These are phyloP conservation scores for Aleadryas rufinucha DNA, from an alignment of 2,113 vertebrate genomes.

Conservation along the genomic window DNA sequence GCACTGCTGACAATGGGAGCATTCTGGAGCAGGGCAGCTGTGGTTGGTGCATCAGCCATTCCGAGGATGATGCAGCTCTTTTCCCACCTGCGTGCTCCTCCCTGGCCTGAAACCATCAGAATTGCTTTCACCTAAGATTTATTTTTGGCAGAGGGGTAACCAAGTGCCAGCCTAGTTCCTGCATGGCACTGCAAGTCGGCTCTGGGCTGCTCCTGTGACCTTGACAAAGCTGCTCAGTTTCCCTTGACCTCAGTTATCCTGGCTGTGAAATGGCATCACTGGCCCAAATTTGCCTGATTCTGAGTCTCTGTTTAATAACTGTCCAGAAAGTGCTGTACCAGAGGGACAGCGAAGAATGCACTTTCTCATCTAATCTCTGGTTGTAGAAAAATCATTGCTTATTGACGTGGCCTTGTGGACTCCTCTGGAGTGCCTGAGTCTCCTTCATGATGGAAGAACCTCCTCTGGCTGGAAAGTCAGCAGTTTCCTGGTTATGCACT, in stretches of 20 bases:
- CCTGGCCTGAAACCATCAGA: not conserved
- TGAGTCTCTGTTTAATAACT: not conserved
- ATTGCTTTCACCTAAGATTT: not conserved
- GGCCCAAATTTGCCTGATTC: not conserved
- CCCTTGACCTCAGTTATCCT: not conserved
- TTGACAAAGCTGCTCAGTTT: not conserved
- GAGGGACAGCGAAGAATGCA: not conserved
- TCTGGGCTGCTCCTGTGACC: not conserved
- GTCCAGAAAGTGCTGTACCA: not conserved
- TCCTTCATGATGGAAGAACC: not conserved
- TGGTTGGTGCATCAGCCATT: not conserved
- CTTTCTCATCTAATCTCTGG: not conserved
- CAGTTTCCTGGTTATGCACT: not conserved
- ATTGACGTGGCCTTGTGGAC: not conserved
- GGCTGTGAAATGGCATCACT: not conserved
- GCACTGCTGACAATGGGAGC: not conserved
- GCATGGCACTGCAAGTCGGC: fast-evolving
- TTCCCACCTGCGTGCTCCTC: not conserved
- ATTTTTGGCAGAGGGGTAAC: not conserved
- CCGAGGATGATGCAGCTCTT: not conserved
- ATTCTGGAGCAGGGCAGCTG: fast-evolving
- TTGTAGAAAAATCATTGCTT: not conserved
- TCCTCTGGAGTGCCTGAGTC: not conserved
- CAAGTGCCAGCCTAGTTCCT: not conserved
- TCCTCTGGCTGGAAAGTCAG: not conserved